Evolutionary conservation across 2,797 vertebrate genomes (phyloP).

Genomic region (Leptatherina wallacei): DNA sequence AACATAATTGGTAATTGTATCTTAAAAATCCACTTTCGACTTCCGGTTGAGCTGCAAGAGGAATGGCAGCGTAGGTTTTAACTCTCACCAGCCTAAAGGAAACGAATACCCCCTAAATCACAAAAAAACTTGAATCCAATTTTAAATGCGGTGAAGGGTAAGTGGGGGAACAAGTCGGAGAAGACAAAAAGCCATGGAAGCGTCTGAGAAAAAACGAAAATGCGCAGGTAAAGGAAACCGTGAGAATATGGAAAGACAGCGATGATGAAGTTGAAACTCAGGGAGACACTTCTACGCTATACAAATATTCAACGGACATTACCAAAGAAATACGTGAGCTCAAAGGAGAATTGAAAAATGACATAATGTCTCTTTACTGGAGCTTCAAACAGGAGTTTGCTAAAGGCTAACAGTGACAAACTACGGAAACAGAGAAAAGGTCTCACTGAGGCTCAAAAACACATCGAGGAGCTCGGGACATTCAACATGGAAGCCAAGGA

Average conservation of each 20-base stretch:
- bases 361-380: neutral
- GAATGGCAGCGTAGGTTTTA: neutral
- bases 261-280: too few relatives aligned
- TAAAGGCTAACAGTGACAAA: neutral
- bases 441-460: neutral
- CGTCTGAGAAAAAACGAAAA: neutral
- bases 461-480: too few relatives aligned
- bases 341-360: neutral
- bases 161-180: neutral
- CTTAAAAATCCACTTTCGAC: neutral
- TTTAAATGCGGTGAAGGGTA: neutral
- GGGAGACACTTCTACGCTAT: too few relatives aligned
- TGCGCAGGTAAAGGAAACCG: too few relatives aligned
- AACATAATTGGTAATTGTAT: neutral
- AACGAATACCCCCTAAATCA: neutral
- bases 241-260: neutral
- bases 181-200: neutral
- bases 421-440: neutral
- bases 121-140: neutral
- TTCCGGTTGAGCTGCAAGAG: neutral
- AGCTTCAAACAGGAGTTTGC: neutral
- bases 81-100: neutral
- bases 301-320: neutral
- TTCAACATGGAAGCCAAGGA: too few relatives aligned
- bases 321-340: neutral